Evolutionary conservation across 1,140 invertebrate genomes (phyloP).

Genomic region (Diorhabda sublineata): DNA sequence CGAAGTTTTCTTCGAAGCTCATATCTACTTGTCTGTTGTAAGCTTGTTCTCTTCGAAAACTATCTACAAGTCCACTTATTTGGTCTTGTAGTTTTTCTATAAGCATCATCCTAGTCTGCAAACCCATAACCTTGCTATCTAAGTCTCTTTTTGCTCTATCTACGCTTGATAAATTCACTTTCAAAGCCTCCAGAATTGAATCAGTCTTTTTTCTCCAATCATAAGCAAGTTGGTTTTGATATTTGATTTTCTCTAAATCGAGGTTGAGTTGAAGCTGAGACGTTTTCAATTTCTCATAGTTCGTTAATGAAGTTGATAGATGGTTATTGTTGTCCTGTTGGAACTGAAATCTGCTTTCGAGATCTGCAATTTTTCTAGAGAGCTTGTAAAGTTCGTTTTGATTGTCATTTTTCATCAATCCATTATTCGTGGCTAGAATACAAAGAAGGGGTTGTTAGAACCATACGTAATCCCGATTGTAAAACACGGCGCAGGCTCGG

Average conservation of each 20-base stretch:
- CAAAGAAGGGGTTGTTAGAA: neutral
- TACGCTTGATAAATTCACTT: constrained; percentile 9
- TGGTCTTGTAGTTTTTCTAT: constrained; percentile 56
- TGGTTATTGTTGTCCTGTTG: neutral
- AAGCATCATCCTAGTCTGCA: constrained; percentile 18
- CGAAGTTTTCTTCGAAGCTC: constrained; percentile 58
- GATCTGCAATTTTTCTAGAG: constrained; percentile 13
- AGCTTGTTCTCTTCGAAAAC: constrained; percentile 55
- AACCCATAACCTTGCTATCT: constrained; percentile 12
- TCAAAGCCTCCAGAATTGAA: constrained; percentile 24
- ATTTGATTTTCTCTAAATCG: constrained; percentile 31
- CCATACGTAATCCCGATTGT: too few relatives aligned
- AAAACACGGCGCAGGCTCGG: too few relatives aligned
- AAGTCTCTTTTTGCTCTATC: constrained; percentile 19
- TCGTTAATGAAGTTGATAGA: constrained; percentile 5
- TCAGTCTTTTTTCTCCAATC: constrained; percentile 31
- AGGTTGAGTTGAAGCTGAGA: constrained; percentile 8
- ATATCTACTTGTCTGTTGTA: constrained; percentile 52
- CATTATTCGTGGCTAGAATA: neutral
- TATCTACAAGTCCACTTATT: constrained; percentile 52
- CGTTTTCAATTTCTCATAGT: constrained; percentile 13
- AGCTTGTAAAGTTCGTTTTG: constrained; percentile 11
- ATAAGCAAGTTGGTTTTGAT: constrained; percentile 27
- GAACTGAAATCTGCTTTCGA: constrained; percentile 2
- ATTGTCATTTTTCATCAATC: neutral